Base-by-base conservation (phyloP, 2,888 invertebrate genomes). In the Dolomedes plantarius region DNA sequence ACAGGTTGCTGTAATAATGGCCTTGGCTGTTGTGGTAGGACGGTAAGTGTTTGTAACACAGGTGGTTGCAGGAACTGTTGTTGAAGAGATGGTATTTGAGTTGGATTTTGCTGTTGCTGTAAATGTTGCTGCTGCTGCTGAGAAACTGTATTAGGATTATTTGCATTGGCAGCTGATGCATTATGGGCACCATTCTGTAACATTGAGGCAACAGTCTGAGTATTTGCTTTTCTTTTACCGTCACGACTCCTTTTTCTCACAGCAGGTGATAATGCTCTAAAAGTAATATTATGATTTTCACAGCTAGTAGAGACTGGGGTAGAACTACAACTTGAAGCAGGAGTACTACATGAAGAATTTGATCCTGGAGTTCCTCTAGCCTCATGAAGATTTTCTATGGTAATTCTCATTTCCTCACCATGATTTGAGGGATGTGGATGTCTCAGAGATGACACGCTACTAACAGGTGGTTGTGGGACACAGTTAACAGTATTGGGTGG, bases 181-280 rank as follows among this genome's bases (percentile, higher is more conserved):
- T 79, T 87, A 46, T 89, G 90, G 29, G 89, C 88, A 11, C 90
- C 90, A 83, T 90, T 87, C 68, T 91, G 91, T 64, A 91, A 83
- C 90, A 91, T 91, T 19, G 94, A 94, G 0, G 95, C 94, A 7
- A 95, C 94, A 16, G 94, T 95, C 89, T 94, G 94, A 0, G 93
- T 93, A 46, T 93, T 93, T 78, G 93, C 93, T 91, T 96, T 96
- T 88, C 96, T 94, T 92, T 95, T 95, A 89, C 92, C 92, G 28
- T 87, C 87, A 62, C 74, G 83, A 27, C 80, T 76, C 74, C 81
- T 80, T 73, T 79, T 79, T 64, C 86, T 74, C 75, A 82, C 69
- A 78, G 87, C 73, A 62, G 87, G 75, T 36, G 87, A 75, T 29
- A 79, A 23, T 41, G 69, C 85, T 32, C 81, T 81, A 23, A 72